Conservation (phyloP, 2,888 invertebrate species). For the Carabus problematicus region DNA sequence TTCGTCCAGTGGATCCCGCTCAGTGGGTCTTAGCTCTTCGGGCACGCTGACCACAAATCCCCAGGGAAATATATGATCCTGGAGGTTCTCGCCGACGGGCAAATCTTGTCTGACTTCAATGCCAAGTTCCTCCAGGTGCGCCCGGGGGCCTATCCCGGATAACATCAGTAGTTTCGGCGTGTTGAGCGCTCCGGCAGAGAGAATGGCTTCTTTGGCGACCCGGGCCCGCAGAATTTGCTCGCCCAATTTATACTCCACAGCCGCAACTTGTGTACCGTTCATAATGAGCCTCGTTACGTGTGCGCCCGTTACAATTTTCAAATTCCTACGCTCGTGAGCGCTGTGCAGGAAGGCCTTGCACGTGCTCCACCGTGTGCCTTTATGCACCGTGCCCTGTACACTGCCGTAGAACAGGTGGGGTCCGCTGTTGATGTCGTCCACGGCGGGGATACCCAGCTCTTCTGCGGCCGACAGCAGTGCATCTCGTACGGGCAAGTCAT, state of each 20-base stretch:
- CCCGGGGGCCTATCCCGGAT: slow-evolving; percentile 62
- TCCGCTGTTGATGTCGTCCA: slow-evolving; percentile 55
- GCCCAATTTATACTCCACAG: slow-evolving; percentile 56
- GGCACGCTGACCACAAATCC: slow-evolving; percentile 30
- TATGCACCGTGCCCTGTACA: slow-evolving; percentile 57
- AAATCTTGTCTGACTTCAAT: slow-evolving; percentile 56
- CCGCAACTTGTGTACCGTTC: slow-evolving; percentile 55
- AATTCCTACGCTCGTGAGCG: slow-evolving; percentile 63
- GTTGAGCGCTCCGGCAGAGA: slow-evolving; percentile 71
- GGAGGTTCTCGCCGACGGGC: slow-evolving; percentile 59
- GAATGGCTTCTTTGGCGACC: slow-evolving; percentile 65
- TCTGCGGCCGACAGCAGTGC: slow-evolving; percentile 44
- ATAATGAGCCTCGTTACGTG: slow-evolving; percentile 64
- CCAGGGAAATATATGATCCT: slow-evolving; percentile 54
- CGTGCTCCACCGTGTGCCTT: slow-evolving; percentile 63
- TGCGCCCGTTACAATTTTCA: slow-evolving; percentile 64
- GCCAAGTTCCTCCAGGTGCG: slow-evolving; percentile 54
- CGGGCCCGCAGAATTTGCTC: slow-evolving; percentile 49
- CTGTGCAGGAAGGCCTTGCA: slow-evolving; percentile 66
- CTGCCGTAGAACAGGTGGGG: slow-evolving; percentile 54
- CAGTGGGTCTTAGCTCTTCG: not conserved
- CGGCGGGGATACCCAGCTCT: slow-evolving; percentile 53
- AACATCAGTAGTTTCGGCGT: slow-evolving; percentile 68
- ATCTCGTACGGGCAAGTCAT: slow-evolving; percentile 22
- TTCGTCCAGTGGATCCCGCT: slow-evolving; percentile 46